These are phyloP conservation scores for Dichetophora obliterata DNA, from an alignment of 2,888 invertebrate species.

Conservation along the genomic window DNA sequence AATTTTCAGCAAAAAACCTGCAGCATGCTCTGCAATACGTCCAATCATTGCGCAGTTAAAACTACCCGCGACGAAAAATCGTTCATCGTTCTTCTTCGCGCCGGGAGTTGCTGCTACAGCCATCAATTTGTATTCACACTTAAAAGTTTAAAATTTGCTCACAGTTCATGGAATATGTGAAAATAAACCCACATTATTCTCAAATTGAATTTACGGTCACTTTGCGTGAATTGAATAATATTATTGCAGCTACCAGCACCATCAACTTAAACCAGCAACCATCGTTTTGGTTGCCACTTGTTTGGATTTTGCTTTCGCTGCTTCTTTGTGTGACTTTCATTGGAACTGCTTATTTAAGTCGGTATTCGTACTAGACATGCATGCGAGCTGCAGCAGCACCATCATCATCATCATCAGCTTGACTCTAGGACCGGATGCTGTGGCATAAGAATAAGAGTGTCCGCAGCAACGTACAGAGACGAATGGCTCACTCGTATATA, in stretches of 20 bases:
- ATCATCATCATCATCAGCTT: too few species aligned
- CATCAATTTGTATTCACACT: conserved; percentile 30
- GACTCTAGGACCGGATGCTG: too few species aligned
- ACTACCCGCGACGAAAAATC: too few species aligned
- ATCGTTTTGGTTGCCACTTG: neutral
- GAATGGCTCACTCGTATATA: neutral
- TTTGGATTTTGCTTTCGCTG: too few species aligned
- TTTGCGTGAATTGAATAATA: conserved; percentile 47
- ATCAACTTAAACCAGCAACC: neutral
- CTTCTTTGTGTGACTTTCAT: too few species aligned
- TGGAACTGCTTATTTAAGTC: too few species aligned
- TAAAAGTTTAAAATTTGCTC: conserved; percentile 26
- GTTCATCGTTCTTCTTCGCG: too few species aligned
- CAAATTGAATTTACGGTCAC: conserved; percentile 48
- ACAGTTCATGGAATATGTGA: conserved; percentile 27
- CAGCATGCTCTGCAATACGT: too few species aligned
- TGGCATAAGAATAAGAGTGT: neutral
- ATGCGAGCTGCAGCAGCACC: too few species aligned
- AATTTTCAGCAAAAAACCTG: too few species aligned
- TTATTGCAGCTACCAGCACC: conserved; percentile 30
- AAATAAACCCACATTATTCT: conserved; percentile 45
- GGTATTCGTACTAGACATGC: too few species aligned
- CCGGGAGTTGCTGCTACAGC: neutral
- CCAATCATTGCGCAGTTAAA: too few species aligned
- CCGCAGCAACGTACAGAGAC: neutral